Evolutionary conservation across 23 tunicate species (phyloP).

Genomic region (Clavelina lepadiformis): DNA sequence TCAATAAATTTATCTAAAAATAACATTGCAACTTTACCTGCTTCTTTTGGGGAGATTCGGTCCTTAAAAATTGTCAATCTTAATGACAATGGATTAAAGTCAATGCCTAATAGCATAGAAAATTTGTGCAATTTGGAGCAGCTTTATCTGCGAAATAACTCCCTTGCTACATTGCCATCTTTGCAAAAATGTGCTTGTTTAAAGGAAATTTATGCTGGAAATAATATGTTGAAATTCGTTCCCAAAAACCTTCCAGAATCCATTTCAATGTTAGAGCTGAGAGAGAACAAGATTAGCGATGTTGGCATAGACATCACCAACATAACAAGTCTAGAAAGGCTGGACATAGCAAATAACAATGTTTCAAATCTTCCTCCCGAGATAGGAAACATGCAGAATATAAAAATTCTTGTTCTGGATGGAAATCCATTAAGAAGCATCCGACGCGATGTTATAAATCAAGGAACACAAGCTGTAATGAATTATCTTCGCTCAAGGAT

Average conservation of each 20-base stretch:
- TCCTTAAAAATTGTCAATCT: constrained; percentile 39
- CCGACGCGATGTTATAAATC: constrained; percentile 63
- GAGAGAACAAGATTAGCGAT: constrained; percentile 59
- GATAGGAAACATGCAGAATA: constrained; percentile 42
- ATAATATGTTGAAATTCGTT: constrained; percentile 29
- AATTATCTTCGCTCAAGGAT: constrained; percentile 64
- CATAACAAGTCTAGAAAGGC: constrained; percentile 38
- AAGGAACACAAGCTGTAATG: constrained; percentile 66
- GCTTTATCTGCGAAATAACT: constrained; percentile 55
- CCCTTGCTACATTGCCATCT: constrained; percentile 27
- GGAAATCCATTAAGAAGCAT: constrained; percentile 84
- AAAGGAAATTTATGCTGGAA: constrained; percentile 64
- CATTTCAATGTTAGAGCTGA: constrained; percentile 49
- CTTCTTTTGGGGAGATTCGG: neutral
- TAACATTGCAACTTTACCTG: constrained; percentile 27
- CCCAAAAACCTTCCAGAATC: constrained; percentile 37
- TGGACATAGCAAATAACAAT: constrained; percentile 79
- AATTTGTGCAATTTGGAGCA: constrained; percentile 25
- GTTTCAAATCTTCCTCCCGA: constrained; percentile 64
- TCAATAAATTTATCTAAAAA: constrained; percentile 50
- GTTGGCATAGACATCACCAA: constrained; percentile 14
- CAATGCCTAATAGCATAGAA: constrained; percentile 28
- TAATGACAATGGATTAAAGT: constrained; percentile 35
- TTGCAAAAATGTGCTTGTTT: constrained; percentile 22
- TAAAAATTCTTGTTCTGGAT: constrained; percentile 55